phyloP scores from a whole-genome alignment of 2,888 invertebrate species.

The Ellobium chinense region DNA sequence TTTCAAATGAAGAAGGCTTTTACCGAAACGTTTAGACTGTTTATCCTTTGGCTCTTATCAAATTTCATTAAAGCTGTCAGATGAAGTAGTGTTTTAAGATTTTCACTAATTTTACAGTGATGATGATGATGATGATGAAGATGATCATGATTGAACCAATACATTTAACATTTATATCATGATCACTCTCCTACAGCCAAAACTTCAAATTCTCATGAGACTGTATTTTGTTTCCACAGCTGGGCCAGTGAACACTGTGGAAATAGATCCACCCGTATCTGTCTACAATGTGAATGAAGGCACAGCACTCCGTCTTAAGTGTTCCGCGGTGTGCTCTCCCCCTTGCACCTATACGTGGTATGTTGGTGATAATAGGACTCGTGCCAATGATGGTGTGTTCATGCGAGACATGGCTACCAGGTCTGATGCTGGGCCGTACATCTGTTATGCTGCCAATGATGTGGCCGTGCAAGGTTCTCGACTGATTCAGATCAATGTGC shows the following conservation, averaged over 20 bases:
- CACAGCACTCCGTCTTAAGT: constrained; percentile 32
- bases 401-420: constrained; percentile 3
- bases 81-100: no score
- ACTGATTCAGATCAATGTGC: constrained; percentile 41
- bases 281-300: constrained; percentile 40
- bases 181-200: no score
- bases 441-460: constrained; percentile 45
- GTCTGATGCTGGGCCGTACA: constrained; percentile 15
- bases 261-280: constrained; percentile 30
- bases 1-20: no score
- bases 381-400: constrained; percentile 32
- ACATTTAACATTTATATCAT: no score
- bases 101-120: no score
- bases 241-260: constrained; percentile 45
- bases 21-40: no score
- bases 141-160: no score
- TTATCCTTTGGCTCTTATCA: no score
- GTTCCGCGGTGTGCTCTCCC: constrained; percentile 47
- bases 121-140: no score
- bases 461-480: constrained; percentile 44
- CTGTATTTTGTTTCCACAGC: no score
- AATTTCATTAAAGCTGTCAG: no score
- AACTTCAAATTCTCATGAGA: no score
- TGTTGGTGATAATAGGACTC: constrained; percentile 26
- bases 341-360: constrained; percentile 48